Conservation (phyloP, 1,140 invertebrate species). For the Meteorus sp. region DNA sequence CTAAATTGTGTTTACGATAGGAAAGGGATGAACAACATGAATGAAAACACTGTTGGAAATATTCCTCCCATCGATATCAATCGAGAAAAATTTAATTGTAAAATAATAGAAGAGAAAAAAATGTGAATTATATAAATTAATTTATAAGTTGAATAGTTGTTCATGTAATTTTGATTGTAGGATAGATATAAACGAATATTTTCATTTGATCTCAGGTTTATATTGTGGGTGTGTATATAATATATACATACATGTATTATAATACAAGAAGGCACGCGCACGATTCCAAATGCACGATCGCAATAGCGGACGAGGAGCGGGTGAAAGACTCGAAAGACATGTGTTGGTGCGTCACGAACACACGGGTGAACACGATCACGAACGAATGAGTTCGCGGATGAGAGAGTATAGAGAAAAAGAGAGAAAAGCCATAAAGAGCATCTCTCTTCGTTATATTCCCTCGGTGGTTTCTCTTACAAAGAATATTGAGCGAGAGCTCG, state of each 20-base stretch:
- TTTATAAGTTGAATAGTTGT: no score
- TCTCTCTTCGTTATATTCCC: slow-evolving; percentile 8
- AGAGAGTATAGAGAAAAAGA: background rate
- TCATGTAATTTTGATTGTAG: no score
- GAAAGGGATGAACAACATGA: no score
- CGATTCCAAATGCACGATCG: slow-evolving; percentile 23
- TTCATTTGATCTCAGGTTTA: no score
- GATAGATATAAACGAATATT: no score
- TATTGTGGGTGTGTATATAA: no score
- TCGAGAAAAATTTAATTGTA: background rate
- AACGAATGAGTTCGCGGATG: slow-evolving; percentile 23
- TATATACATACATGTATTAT: background rate
- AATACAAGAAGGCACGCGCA: slow-evolving; percentile 10
- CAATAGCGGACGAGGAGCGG: background rate
- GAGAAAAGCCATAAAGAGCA: background rate
- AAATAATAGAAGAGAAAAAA: no score
- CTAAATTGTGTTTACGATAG: no score
- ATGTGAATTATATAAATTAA: no score
- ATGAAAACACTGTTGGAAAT: background rate
- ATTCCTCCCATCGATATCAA: background rate
- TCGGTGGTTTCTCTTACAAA: slow-evolving; percentile 1
- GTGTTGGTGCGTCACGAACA: slow-evolving; percentile 27
- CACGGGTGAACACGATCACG: slow-evolving; percentile 28
- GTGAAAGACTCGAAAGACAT: slow-evolving; percentile 6
- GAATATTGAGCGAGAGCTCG: background rate